Percentiles rank a stretch among this genome's conserved stretches.
phyloP scores from a whole-genome alignment of 2,113 vertebrate genomes.

The Balaeniceps rex region DNA sequence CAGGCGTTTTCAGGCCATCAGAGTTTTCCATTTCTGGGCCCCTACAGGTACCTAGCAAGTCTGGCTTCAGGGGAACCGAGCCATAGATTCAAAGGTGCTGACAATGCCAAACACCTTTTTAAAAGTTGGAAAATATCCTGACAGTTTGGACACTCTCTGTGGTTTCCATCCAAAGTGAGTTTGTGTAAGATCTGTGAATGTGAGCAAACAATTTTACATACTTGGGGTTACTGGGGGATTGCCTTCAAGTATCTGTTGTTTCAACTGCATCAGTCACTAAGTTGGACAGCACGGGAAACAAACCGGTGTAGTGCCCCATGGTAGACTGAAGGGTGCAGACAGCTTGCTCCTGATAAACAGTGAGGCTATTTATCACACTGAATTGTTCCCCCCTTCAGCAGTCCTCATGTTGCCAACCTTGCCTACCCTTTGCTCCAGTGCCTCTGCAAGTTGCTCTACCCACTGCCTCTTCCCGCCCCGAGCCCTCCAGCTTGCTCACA shows the following conservation, averaged over 20 bases:
- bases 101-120: neutral
- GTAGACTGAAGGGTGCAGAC: neutral
- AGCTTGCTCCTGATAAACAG: neutral
- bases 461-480: accelerated
- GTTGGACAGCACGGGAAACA: neutral
- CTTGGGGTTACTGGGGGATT: neutral
- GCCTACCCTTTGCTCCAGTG: neutral
- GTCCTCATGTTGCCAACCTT: neutral
- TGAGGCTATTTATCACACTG: neutral
- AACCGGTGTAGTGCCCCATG: neutral
- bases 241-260: neutral
- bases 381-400: neutral
- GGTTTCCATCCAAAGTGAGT: neutral
- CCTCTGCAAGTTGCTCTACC: neutral
- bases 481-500: neutral
- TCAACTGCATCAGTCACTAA: neutral
- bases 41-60: neutral
- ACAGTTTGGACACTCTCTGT: neutral
- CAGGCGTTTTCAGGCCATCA: neutral
- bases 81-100: neutral
- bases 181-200: neutral
- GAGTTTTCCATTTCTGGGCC: constrained; percentile 3
- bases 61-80: neutral
- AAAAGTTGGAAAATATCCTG: neutral
- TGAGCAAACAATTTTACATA: neutral